These are phyloP conservation scores for Agrotis exclamationis DNA, from an alignment of 2,888 invertebrate species.

Conservation along the genomic window DNA sequence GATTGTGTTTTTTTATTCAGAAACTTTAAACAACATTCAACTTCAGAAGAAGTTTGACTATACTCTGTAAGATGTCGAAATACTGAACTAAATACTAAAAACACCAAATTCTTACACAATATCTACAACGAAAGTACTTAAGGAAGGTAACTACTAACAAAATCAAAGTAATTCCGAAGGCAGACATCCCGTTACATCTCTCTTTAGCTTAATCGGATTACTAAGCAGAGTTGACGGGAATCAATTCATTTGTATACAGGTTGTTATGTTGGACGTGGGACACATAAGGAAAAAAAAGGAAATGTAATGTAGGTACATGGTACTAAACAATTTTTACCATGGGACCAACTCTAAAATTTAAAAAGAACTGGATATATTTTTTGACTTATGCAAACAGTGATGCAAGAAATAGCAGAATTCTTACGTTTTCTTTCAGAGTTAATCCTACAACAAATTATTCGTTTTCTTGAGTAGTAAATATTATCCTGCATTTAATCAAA, in stretches of 20 bases:
- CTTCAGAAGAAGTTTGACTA: too few relatives aligned
- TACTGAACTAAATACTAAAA: not conserved
- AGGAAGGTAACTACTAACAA: conserved; percentile 30
- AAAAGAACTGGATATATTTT: not conserved
- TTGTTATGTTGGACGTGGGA: not conserved
- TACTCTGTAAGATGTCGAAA: not conserved
- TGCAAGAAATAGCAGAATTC: not conserved
- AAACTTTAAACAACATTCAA: too few relatives aligned
- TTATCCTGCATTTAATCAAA: not conserved
- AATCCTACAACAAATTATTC: not conserved
- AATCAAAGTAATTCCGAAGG: conserved; percentile 61
- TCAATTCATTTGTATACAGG: conserved; percentile 78
- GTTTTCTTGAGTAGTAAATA: not conserved
- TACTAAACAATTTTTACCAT: not conserved
- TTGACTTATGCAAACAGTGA: not conserved
- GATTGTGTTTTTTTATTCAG: too few relatives aligned
- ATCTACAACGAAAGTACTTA: not conserved
- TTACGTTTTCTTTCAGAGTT: not conserved
- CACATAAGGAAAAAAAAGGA: not conserved
- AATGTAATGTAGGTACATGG: too few relatives aligned
- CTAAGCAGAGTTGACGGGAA: conserved; percentile 79
- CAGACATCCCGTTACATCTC: conserved; percentile 76
- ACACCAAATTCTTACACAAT: not conserved
- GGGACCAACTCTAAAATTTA: not conserved
- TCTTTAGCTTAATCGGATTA: conserved; percentile 88